Conservation (phyloP, 2,113 vertebrate genomes). For the Philantomba maxwellii region DNA sequence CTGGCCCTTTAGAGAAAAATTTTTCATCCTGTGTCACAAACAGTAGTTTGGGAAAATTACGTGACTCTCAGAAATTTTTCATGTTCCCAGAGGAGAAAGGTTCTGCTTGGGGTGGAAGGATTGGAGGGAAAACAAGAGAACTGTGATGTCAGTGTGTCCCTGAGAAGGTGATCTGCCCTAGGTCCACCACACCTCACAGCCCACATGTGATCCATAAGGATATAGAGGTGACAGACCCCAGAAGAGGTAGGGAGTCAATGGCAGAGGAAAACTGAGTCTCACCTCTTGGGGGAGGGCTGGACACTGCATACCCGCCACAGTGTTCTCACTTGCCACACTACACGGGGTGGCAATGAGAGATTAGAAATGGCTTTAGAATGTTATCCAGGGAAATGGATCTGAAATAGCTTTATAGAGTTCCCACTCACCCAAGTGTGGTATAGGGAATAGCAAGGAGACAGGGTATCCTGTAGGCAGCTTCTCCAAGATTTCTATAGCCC, state of each 20-base stretch:
- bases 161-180: too few relatives aligned
- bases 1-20: not conserved
- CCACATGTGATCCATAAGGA: fast-evolving
- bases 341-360: not conserved
- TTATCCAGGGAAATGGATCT: not conserved
- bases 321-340: not conserved
- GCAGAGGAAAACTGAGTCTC: not conserved
- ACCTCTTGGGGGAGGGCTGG: not conserved
- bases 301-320: not conserved
- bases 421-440: not conserved
- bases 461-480: not conserved
- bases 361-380: not conserved
- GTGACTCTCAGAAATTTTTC: not conserved
- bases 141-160: too few relatives aligned
- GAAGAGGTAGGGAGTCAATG: not conserved
- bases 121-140: not conserved
- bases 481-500: not conserved
- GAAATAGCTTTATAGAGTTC: not conserved
- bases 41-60: not conserved
- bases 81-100: not conserved
- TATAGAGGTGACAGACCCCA: not conserved
- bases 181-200: fast-evolving
- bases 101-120: not conserved
- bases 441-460: not conserved
- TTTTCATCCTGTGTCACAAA: not conserved